Percentiles rank a stretch among this genome's conserved stretches.
Conservation (phyloP, 2,113 vertebrate species). For the Euleptes europaea region DNA sequence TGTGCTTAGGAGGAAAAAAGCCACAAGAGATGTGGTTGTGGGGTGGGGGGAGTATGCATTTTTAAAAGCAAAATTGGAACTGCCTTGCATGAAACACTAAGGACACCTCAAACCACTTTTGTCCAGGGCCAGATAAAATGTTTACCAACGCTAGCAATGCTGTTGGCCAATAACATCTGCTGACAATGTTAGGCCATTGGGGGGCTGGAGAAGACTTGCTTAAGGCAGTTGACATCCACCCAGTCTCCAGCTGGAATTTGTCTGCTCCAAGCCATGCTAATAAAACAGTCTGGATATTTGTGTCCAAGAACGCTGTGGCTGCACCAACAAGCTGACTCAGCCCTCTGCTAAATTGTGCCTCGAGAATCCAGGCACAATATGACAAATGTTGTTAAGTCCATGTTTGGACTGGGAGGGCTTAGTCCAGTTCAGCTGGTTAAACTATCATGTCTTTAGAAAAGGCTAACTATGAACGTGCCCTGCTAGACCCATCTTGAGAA, state of each 20-base stretch:
- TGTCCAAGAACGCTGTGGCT: constrained; percentile 44
- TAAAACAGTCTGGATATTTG: constrained; percentile 3
- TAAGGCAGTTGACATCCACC: not conserved
- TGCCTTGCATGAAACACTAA: not conserved
- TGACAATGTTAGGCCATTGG: constrained; percentile 1
- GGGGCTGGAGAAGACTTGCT: not conserved
- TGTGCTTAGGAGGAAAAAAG: not conserved
- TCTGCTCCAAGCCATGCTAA: not conserved
- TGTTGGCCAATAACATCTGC: not conserved
- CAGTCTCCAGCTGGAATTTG: not conserved
- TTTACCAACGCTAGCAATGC: constrained; percentile 23
- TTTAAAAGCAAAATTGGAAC: not conserved
- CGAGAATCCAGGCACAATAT: constrained; percentile 30
- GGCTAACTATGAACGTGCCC: too few species aligned
- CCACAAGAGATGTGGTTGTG: accelerated
- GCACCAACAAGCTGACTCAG: constrained; percentile 48
- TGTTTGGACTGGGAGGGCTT: constrained; percentile 27
- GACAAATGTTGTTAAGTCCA: constrained; percentile 50
- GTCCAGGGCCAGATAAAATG: accelerated
- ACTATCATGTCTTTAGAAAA: not conserved
- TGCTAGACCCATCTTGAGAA: too few species aligned
- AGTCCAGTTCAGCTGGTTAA: not conserved
- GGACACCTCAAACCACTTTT: not conserved
- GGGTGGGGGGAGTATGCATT: not conserved
- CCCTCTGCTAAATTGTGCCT: constrained; percentile 53